These are phyloP conservation scores for Diplodus puntazzo DNA, from an alignment of 2,797 vertebrate species.

Conservation along the genomic window DNA sequence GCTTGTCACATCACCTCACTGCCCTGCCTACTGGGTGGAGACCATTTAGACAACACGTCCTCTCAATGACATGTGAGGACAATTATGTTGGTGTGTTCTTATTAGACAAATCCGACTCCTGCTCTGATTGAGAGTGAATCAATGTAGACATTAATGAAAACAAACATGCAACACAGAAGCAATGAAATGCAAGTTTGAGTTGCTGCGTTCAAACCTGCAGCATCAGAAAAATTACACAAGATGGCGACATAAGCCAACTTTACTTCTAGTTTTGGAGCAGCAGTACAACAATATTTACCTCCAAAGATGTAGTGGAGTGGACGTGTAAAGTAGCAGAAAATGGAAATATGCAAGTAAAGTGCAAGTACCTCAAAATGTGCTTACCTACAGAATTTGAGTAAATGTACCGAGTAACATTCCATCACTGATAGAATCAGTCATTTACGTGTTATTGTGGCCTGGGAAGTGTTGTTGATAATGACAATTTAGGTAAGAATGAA, in stretches of 20 bases:
- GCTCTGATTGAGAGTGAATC: background rate
- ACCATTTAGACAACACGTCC: background rate
- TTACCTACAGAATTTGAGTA: no score
- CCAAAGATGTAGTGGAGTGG: no score
- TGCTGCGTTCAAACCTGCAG: background rate
- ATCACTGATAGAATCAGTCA: no score
- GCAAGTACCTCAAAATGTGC: no score
- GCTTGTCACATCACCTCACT: conserved; percentile 37
- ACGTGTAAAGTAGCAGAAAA: no score
- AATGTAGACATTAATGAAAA: background rate
- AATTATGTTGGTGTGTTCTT: background rate
- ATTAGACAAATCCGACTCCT: background rate
- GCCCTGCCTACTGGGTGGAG: conserved; percentile 61
- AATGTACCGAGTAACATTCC: no score
- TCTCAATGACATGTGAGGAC: background rate
- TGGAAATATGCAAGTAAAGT: no score
- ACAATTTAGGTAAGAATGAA: no score
- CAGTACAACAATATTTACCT: no score
- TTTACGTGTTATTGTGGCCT: no score
- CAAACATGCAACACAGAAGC: background rate
- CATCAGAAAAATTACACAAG: background rate
- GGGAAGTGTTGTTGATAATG: no score
- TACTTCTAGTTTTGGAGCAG: background rate
- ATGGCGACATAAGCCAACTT: background rate
- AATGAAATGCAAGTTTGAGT: background rate